Percentiles rank a stretch among this genome's conserved stretches.
Evolutionary conservation across 2,113 vertebrate genomes (phyloP).

Genomic region (Actenoides lindsayi): DNA sequence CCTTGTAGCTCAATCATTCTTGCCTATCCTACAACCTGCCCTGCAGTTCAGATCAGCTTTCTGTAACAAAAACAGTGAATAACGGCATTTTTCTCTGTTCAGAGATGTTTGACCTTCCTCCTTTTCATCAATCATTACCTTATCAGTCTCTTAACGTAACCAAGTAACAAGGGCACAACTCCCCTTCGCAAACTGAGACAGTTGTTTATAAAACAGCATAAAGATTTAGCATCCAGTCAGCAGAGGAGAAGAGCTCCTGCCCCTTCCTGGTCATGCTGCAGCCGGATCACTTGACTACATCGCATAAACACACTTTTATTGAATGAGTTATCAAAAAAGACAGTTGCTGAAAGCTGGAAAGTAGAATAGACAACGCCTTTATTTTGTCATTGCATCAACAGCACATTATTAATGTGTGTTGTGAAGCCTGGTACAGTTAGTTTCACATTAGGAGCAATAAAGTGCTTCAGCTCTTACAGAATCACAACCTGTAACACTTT

Average conservation of each 20-base stretch:
- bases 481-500: background rate
- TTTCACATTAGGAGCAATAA: background rate
- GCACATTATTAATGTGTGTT: background rate
- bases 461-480: background rate
- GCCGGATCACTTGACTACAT: background rate
- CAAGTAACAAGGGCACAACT: background rate
- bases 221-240: background rate
- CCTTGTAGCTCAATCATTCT: background rate
- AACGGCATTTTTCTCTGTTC: background rate
- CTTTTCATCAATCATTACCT: background rate
- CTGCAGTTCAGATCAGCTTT: background rate
- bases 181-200: background rate
- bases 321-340: background rate
- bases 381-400: background rate
- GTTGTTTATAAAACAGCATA: background rate
- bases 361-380: background rate
- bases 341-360: conserved; percentile 11
- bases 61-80: background rate
- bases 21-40: background rate
- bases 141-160: background rate
- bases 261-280: background rate
- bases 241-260: background rate
- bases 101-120: background rate
- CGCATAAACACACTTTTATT: background rate
- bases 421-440: background rate